phyloP scores from a whole-genome alignment of 2,888 invertebrate genomes.

The Latrodectus hesperus region DNA sequence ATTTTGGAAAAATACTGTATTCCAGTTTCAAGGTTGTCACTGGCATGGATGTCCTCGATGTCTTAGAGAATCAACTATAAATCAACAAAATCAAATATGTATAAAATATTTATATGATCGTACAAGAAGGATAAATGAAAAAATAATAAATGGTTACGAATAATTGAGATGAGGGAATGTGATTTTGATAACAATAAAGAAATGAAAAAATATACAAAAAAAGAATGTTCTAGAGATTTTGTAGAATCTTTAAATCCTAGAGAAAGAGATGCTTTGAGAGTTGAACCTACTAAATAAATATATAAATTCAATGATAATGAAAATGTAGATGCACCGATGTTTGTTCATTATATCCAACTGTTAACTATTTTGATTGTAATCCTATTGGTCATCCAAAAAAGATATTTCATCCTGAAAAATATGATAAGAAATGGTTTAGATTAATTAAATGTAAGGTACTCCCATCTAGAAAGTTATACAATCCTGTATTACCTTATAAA shows the following conservation, averaged over 20 bases:
- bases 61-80: not conserved
- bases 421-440: too few species aligned
- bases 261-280: slow-evolving; percentile 18
- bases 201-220: too few species aligned
- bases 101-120: slow-evolving; percentile 15
- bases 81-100: slow-evolving; percentile 13
- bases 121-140: not conserved
- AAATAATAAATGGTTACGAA: not conserved
- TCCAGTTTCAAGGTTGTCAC: not conserved
- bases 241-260: slow-evolving; percentile 31
- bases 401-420: too few species aligned
- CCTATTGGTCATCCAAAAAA: too few species aligned
- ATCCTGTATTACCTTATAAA: too few species aligned
- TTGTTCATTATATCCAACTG: too few species aligned
- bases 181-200: slow-evolving; percentile 23
- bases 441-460: too few species aligned
- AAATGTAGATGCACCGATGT: too few species aligned
- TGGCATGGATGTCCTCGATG: slow-evolving; percentile 11
- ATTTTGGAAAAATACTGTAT: slow-evolving; percentile 3
- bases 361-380: too few species aligned
- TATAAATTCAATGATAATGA: not conserved
- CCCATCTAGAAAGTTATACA: too few species aligned
- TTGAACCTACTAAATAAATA: not conserved
- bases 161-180: slow-evolving; percentile 9
- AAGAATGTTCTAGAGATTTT: slow-evolving; percentile 25